Conservation (phyloP, 2,888 invertebrate species). For the Ectemnius continuus region DNA sequence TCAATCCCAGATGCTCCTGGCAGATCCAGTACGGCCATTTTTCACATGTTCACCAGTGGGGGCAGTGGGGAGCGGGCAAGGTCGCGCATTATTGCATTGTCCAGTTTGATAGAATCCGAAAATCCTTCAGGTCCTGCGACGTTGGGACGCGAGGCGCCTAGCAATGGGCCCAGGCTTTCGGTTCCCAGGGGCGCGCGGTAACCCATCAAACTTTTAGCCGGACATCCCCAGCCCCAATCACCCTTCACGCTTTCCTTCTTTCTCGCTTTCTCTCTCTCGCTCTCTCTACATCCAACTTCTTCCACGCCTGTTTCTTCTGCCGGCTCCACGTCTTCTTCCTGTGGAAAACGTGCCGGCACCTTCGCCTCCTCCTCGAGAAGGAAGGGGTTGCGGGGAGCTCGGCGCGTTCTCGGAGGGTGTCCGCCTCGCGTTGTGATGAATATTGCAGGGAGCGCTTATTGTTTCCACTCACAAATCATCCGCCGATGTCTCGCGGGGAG, state of each 20-base stretch:
- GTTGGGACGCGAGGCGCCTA: constrained; percentile 70
- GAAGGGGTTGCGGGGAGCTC: constrained; percentile 39
- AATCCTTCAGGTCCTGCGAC: constrained; percentile 74
- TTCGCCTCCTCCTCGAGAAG: no score
- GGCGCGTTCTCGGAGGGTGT: constrained; percentile 52
- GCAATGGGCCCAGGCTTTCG: constrained; percentile 71
- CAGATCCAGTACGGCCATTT: constrained; percentile 57
- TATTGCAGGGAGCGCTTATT: constrained; percentile 77
- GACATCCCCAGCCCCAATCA: constrained; percentile 66
- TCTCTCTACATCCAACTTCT: constrained; percentile 51
- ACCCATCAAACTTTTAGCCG: constrained; percentile 78
- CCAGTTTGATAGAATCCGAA: constrained; percentile 78
- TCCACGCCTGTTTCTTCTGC: no score
- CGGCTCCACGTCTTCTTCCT: no score
- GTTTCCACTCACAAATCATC: constrained; percentile 78
- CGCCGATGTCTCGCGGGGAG: constrained; percentile 76
- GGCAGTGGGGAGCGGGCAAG: constrained; percentile 51
- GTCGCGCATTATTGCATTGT: constrained; percentile 76
- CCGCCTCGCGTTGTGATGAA: constrained; percentile 71
- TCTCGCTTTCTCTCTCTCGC: constrained; percentile 32
- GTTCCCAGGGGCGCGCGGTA: constrained; percentile 72
- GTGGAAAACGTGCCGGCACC: no score
- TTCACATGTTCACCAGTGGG: constrained; percentile 59
- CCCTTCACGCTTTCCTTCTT: constrained; percentile 54
- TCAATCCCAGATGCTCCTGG: background rate